Evolutionary conservation across 2,113 vertebrate species (phyloP).

Genomic region (Phalacrocorax aristotelis): DNA sequence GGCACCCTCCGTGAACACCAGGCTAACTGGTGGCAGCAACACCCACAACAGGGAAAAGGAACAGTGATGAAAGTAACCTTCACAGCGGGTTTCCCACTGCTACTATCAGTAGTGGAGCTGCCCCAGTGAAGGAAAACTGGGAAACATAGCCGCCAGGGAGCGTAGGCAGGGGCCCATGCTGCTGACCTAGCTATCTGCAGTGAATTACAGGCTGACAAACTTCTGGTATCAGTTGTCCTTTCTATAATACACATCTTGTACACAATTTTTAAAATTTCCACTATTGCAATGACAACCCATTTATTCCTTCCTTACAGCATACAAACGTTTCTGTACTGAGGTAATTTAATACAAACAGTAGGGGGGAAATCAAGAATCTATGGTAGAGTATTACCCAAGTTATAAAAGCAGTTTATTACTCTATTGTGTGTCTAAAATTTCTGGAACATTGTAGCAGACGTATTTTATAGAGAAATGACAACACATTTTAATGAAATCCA

Average conservation of each 20-base stretch:
- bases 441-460: slow-evolving; percentile 48
- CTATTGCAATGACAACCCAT: not conserved
- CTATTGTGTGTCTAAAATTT: slow-evolving; percentile 65
- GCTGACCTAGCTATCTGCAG: not conserved
- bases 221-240: not conserved
- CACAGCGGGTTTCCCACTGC: not conserved
- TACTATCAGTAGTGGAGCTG: not conserved
- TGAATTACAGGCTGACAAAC: not conserved
- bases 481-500: slow-evolving; percentile 58
- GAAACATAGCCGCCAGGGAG: not conserved
- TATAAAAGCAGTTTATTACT: slow-evolving; percentile 61
- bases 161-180: fast-evolving
- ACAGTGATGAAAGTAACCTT: not conserved
- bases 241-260: not conserved
- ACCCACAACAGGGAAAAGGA: not conserved
- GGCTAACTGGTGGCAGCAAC: not conserved
- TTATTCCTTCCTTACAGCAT: not conserved
- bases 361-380: slow-evolving; percentile 33
- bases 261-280: not conserved
- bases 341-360: slow-evolving; percentile 52
- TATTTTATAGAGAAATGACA: slow-evolving; percentile 62
- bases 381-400: slow-evolving; percentile 22
- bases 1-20: not conserved
- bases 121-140: not conserved
- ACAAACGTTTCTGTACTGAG: not conserved